Percentiles rank a stretch among this genome's conserved stretches.
These are phyloP conservation scores for Palloptera scutellata DNA, from an alignment of 2,888 invertebrate genomes.

Conservation along the genomic window DNA sequence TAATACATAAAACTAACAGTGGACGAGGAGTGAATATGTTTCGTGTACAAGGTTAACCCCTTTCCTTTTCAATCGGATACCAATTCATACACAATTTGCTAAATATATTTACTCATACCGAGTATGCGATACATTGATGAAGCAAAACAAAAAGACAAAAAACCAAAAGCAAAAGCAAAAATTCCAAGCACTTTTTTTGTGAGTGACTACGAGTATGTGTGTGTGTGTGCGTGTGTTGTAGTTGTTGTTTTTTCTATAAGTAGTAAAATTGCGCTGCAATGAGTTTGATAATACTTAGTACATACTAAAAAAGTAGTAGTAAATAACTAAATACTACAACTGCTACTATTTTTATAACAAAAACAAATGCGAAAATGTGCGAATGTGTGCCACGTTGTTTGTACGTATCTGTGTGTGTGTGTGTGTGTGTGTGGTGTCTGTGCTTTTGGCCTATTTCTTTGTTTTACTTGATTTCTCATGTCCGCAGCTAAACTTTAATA, in stretches of 20 bases:
- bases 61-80: slow-evolving; percentile 28
- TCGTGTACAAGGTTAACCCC: slow-evolving; percentile 29
- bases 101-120: not conserved
- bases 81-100: not conserved
- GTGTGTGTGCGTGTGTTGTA: not conserved
- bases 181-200: not conserved
- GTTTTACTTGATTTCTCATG: not conserved
- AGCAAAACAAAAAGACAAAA: not conserved
- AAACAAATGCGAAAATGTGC: no score
- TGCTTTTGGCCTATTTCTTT: not conserved
- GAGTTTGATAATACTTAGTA: no score
- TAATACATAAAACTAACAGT: not conserved
- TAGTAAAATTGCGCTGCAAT: not conserved
- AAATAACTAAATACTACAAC: no score
- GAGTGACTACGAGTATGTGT: not conserved
- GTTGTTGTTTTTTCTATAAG: not conserved
- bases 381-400: no score
- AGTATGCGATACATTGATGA: not conserved
- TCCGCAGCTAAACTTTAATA: not conserved
- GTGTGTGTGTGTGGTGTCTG: not conserved
- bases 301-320: no score
- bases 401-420: not conserved
- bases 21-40: slow-evolving; percentile 8
- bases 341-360: no score
- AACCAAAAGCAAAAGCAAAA: not conserved